Conservation (phyloP, 2,797 vertebrate genomes). For the Podarcis lilfordi region DNA sequence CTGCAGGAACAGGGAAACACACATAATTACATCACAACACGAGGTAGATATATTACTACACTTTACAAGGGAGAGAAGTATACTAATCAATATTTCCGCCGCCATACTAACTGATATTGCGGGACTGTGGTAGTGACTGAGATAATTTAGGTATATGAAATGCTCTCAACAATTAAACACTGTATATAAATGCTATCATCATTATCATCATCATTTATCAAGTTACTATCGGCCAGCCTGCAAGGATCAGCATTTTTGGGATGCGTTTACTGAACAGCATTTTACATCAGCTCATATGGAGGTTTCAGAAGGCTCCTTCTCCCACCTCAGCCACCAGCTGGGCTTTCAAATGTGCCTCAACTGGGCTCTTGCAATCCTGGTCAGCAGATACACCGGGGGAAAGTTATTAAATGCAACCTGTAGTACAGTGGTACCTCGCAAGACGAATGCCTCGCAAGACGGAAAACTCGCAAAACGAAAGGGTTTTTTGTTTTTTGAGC, state of each 20-base stretch:
- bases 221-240: no score
- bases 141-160: background rate
- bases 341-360: background rate
- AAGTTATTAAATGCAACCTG: no score
- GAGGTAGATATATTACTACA: background rate
- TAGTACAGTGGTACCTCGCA: no score
- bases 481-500: no score
- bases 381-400: background rate
- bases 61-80: background rate
- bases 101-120: background rate
- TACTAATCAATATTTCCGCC: background rate
- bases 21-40: background rate
- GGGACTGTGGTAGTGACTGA: background rate
- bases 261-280: background rate
- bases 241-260: background rate
- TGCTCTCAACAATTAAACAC: background rate
- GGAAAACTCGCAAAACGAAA: no score
- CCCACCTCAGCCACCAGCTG: background rate
- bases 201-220: background rate
- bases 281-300: background rate
- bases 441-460: no score
- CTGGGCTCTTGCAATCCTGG: background rate
- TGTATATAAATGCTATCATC: background rate
- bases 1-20: background rate
- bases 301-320: background rate